These are phyloP conservation scores for Calliopum simillimum DNA, from an alignment of 2,888 invertebrate genomes.

Conservation along the genomic window DNA sequence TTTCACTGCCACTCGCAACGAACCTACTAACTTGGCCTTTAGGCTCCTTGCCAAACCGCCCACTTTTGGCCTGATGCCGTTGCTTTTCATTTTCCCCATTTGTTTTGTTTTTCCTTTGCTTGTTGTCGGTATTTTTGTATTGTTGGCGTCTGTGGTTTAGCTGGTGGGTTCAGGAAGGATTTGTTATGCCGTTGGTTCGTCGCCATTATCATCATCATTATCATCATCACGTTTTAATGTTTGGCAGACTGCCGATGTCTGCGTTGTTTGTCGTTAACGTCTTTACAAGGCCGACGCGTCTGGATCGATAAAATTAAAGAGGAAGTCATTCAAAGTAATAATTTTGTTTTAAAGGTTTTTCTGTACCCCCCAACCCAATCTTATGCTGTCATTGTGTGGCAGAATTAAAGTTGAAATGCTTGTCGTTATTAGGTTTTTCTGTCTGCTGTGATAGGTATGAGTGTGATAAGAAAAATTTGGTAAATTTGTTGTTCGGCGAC, in stretches of 20 bases:
- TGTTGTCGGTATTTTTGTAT: conserved; percentile 17
- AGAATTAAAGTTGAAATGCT: no score
- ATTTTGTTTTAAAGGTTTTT: no score
- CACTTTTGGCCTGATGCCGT: conserved; percentile 44
- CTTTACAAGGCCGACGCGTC: conserved; percentile 41
- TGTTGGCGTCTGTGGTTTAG: conserved; percentile 24
- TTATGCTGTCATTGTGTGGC: no score
- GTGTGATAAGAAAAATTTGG: no score
- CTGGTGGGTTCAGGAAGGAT: conserved; percentile 36
- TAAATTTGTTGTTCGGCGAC: neutral
- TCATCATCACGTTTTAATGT: conserved; percentile 25
- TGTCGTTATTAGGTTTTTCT: no score
- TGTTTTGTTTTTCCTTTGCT: neutral
- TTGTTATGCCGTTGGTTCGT: conserved; percentile 24
- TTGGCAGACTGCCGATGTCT: conserved; percentile 44
- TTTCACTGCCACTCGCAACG: neutral
- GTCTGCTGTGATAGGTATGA: no score
- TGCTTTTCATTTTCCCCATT: conserved; percentile 13
- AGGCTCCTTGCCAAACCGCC: conserved; percentile 17
- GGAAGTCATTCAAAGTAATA: conserved; percentile 36
- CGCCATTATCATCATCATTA: neutral
- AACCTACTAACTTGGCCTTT: neutral
- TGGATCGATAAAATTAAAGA: conserved; percentile 53
- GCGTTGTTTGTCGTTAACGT: conserved; percentile 6
- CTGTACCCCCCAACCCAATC: no score